Base-by-base conservation (phyloP, 1,140 invertebrate species). In the Drosophila jambulina region DNA sequence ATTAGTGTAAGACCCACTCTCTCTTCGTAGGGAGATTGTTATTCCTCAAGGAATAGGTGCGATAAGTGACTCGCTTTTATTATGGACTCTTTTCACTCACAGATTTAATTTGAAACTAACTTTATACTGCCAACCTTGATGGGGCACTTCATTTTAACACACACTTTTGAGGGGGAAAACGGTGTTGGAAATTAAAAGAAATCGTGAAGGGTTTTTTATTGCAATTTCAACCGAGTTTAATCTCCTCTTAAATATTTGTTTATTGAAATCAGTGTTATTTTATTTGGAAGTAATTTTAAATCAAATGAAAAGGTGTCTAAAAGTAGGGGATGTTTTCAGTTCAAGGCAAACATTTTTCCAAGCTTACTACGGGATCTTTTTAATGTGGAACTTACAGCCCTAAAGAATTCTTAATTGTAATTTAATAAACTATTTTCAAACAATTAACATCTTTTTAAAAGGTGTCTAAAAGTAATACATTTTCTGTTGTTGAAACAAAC, bases 1-100 rank as follows among this genome's bases (percentile, higher is more conserved):
- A 70, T 68, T 70, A 68, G 48, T 64, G 32, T 70, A 70, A 68
- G 67, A 19, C 62, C n/a, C 12, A 13, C 27, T 32, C n/a, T 15
- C n/a, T 29, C 1, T n/a, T 45, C n/a, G 8, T 5, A 2, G 17
- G n/a, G 12, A 29, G 63, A 32, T 23, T 29, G 27, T 54, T 68
- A 70, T 43, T 19, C 25, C 13, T 8, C 25, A n/a, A 60, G 54
- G 15, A 40, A 13, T 29, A 21, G 34, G 19, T 65, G 36, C 36
- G 27, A 65, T 40, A 38, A 49, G 21, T 36, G 45, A 51, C 13
- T 42, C 27, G 9, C 13, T 25, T 51, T 68, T 51, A 25, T 34
- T 10, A 19, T 13, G 10, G 10, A 15, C 34, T 27, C 23, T 46
- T 46, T 59, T 43, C 32, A 38, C 29, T 61, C 45, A 43, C 13